Percentiles rank a stretch among this genome's conserved stretches.
Evolutionary conservation across 2,888 invertebrate species (phyloP).

Genomic region (Drosophila histrio): DNA sequence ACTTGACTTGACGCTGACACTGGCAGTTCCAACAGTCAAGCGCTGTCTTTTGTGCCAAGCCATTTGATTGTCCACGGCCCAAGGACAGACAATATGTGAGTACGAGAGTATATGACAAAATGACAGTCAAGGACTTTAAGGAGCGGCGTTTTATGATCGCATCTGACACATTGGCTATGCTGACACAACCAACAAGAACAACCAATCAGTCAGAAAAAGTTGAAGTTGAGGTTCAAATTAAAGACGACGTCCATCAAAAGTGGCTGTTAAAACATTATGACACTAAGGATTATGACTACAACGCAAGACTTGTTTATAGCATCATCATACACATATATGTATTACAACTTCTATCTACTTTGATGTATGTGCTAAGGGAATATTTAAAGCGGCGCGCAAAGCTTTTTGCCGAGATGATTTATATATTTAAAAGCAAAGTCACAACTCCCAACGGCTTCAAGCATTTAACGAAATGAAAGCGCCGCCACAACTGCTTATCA

Average conservation of each 20-base stretch:
- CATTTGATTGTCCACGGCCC: conserved; percentile 44
- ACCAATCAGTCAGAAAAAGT: conserved; percentile 57
- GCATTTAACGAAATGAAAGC: conserved; percentile 49
- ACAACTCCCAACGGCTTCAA: conserved; percentile 52
- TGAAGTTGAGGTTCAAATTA: conserved; percentile 18
- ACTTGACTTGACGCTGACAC: conserved; percentile 55
- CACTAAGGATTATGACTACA: conserved; percentile 36
- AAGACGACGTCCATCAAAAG: conserved; percentile 54
- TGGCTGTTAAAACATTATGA: conserved; percentile 75
- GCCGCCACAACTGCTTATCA: conserved; percentile 51
- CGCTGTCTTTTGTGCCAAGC: conserved; percentile 43
- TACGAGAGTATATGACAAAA: neutral
- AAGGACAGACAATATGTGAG: neutral
- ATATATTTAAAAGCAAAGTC: conserved; percentile 50
- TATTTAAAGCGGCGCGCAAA: conserved; percentile 59
- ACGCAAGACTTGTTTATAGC: conserved; percentile 14
- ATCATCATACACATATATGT: neutral
- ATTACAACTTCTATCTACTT: conserved; percentile 35
- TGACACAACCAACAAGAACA: conserved; percentile 25
- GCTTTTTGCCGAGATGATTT: conserved; percentile 61
- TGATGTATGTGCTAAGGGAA: conserved; percentile 58
- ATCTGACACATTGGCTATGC: conserved; percentile 39
- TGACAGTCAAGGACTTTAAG: conserved; percentile 38
- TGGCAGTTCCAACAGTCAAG: conserved; percentile 41
- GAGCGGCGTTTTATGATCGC: conserved; percentile 48